Evolutionary conservation across 2,797 vertebrate genomes (phyloP).

Genomic region (Scyliorhinus canicula): DNA sequence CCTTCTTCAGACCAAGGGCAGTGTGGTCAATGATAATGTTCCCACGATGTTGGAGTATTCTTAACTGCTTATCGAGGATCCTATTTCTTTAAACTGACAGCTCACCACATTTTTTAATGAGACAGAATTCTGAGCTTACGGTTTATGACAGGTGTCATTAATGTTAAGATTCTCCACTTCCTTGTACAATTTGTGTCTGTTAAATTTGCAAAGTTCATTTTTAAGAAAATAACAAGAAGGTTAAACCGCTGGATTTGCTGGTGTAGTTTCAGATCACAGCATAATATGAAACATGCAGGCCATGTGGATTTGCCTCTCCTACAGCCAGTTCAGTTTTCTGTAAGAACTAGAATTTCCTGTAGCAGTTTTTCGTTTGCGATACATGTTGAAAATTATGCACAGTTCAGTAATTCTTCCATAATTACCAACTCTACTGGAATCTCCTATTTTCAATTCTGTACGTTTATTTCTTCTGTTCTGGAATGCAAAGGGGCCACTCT

Average conservation of each 20-base stretch:
- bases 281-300: conserved; percentile 1
- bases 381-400: not conserved
- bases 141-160: not conserved
- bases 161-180: not conserved
- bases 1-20: not conserved
- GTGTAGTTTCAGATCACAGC: not conserved
- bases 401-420: not conserved
- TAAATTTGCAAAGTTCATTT: not conserved
- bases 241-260: not conserved
- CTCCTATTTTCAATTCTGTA: not conserved
- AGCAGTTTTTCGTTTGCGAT: not conserved
- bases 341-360: not conserved
- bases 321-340: not conserved
- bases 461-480: not conserved
- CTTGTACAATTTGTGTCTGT: not conserved
- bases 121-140: not conserved
- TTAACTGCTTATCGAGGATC: not conserved
- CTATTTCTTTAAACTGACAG: not conserved
- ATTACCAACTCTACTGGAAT: not conserved
- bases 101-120: not conserved
- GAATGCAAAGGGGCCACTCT: not conserved
- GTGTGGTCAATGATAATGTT: not conserved
- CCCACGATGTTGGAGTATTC: not conserved
- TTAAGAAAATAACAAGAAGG: conserved; percentile 1
- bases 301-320: not conserved